Evolutionary conservation across 2,113 vertebrate species (phyloP).

Genomic region (Ceuthmochares aereus): DNA sequence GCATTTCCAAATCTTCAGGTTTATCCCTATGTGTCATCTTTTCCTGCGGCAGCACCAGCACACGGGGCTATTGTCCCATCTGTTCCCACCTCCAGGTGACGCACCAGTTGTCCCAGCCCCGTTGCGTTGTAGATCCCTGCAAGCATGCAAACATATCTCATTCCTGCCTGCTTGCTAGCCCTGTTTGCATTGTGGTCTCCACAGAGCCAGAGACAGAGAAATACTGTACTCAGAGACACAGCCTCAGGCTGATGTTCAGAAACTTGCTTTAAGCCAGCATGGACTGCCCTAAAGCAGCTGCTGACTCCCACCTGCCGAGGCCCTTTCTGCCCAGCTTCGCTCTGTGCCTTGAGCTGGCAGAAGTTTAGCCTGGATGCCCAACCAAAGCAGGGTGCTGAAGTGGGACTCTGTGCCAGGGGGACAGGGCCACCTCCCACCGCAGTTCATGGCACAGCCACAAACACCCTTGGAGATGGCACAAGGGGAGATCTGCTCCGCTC

Average conservation of each 20-base stretch:
- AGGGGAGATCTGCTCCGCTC: neutral
- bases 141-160: neutral
- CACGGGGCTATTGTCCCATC: neutral
- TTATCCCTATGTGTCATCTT: neutral
- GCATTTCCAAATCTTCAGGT: neutral
- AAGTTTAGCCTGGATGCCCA: neutral
- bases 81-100: neutral
- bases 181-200: neutral
- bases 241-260: neutral
- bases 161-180: neutral
- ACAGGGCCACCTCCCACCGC: neutral
- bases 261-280: neutral
- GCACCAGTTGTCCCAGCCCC: neutral
- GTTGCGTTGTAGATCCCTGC: neutral
- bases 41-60: neutral
- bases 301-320: neutral
- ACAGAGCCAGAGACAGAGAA: neutral
- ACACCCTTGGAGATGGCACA: neutral
- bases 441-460: neutral
- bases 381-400: neutral
- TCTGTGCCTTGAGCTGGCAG: neutral
- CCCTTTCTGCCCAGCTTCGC: neutral
- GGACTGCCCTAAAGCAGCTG: neutral
- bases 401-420: rapidly evolving
- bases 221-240: neutral